Evolutionary conservation across 2,797 vertebrate species (phyloP).

Genomic region (Luscinia megarhynchos): DNA sequence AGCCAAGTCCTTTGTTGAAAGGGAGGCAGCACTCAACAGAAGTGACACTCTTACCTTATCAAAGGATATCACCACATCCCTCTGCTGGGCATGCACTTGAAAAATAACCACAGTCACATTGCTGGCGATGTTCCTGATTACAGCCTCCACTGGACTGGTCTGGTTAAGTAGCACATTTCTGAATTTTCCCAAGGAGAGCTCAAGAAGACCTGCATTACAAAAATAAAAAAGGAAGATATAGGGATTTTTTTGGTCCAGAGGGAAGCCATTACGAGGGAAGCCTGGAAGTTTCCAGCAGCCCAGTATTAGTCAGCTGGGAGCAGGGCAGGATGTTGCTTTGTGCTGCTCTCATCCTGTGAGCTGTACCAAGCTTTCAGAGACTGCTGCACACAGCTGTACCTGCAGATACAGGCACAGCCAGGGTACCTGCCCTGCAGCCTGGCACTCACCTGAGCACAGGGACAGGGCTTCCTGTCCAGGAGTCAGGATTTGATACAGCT

Average conservation of each 20-base stretch:
- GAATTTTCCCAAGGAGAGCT: conserved; percentile 88
- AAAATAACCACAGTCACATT: conserved; percentile 86
- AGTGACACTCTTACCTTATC: conserved; percentile 71
- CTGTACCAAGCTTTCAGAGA: neutral
- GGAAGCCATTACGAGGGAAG: neutral
- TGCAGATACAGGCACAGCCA: neutral
- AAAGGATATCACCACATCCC: conserved; percentile 87
- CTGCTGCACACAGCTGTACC: neutral
- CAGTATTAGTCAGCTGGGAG: neutral
- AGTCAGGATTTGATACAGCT: neutral
- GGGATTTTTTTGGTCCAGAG: neutral
- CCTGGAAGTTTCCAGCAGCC: neutral
- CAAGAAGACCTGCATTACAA: conserved; percentile 79
- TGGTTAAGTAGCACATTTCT: conserved; percentile 84
- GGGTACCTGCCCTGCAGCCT: neutral
- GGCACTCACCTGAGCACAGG: neutral
- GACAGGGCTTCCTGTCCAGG: neutral
- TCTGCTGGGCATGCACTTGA: conserved; percentile 90
- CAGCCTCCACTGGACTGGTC: conserved; percentile 83
- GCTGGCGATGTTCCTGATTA: conserved; percentile 82
- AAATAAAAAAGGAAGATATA: neutral
- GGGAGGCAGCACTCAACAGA: neutral
- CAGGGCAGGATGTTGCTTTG: neutral
- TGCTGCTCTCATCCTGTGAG: neutral
- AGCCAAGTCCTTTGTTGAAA: neutral